Evolutionary conservation across 2,113 vertebrate genomes (phyloP).

Genomic region (Hippocampus mohnikei): DNA sequence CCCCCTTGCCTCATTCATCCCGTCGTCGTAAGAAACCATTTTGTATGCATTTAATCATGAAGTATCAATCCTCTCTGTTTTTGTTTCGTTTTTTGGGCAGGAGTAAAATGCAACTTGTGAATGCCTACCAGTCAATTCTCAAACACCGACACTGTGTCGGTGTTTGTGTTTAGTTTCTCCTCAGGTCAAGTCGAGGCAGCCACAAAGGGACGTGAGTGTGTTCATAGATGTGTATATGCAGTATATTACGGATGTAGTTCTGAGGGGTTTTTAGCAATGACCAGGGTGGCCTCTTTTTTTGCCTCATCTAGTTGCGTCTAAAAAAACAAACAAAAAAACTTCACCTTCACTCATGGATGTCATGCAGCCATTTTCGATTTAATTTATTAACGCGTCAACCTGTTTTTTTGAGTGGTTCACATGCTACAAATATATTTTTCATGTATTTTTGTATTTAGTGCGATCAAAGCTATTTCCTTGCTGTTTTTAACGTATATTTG

Average conservation of each 20-base stretch:
- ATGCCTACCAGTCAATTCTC: conserved; percentile 15
- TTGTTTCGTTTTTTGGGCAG: neutral
- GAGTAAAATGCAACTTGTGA: conserved; percentile 15
- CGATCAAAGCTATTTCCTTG: conserved; percentile 33
- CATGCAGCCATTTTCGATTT: conserved; percentile 60
- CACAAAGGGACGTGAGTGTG: conserved; percentile 50
- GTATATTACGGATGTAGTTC: conserved; percentile 52
- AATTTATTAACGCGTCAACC: conserved; percentile 71
- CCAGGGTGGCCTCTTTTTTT: neutral
- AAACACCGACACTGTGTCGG: conserved; percentile 23
- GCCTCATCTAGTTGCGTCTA: neutral
- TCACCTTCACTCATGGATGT: conserved; percentile 27
- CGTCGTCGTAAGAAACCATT: conserved; percentile 45
- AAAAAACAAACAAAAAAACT: neutral
- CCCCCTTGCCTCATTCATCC: conserved; percentile 9
- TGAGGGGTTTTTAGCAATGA: conserved; percentile 28
- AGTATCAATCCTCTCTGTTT: neutral
- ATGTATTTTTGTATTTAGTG: conserved; percentile 65
- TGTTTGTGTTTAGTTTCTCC: conserved; percentile 23
- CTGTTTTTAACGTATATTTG: conserved; percentile 42
- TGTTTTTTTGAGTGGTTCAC: conserved; percentile 39
- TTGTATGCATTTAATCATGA: conserved; percentile 54
- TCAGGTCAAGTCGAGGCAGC: conserved; percentile 59
- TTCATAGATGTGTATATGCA: conserved; percentile 64
- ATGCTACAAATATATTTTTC: conserved; percentile 49